Base-by-base conservation (phyloP, 1,140 invertebrate genomes). In the Planococcus citri region DNA sequence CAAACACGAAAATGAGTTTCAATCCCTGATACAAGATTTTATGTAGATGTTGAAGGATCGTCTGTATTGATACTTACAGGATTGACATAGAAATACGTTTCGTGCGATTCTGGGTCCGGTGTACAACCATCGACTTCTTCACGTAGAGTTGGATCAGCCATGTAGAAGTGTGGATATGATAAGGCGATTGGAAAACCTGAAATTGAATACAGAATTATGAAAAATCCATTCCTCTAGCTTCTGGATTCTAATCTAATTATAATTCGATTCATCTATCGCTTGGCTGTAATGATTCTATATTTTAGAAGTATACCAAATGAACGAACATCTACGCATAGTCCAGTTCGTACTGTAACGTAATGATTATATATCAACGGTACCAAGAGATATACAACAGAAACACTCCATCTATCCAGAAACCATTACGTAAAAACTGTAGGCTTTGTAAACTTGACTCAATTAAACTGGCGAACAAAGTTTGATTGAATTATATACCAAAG, bases 121-220 rank as follows among this genome's bases (percentile, higher is more conserved):
- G 79, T 73, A 10, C 91, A 76, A 20, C 92, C 92, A 24, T 85
- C 83, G 0, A 94, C 82, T 38, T 84, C 83, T 51, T 86, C 79
- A 41, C 84, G 75, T 8, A 93, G 79, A 0, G 79, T 76, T 1
- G 85, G 82, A 73, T 91, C 88, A 1, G 85, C 83, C 70, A 88
- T 81, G 75, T 88, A 87, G 77, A 94, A 95, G 77, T 96, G 93
- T 1, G 92, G 92, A 75, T 88, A 90, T n/a, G 92, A 92, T 0
- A 93, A 76, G 0, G 88, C 87, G 41, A 93, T 91, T 0, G 90
- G 90, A 76, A 91, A 91, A 2, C 89, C 83, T 83, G 76, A 4
- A 75, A 82, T 2, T 87, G 87, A 73, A 87, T 83, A 77, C 94
- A 91, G 14, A 37, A n/a, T n/a, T n/a, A n/a, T n/a, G n/a, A n/a